These are phyloP conservation scores for Amphiprion ocellaris DNA, from an alignment of 2,113 vertebrate genomes.

Conservation along the genomic window DNA sequence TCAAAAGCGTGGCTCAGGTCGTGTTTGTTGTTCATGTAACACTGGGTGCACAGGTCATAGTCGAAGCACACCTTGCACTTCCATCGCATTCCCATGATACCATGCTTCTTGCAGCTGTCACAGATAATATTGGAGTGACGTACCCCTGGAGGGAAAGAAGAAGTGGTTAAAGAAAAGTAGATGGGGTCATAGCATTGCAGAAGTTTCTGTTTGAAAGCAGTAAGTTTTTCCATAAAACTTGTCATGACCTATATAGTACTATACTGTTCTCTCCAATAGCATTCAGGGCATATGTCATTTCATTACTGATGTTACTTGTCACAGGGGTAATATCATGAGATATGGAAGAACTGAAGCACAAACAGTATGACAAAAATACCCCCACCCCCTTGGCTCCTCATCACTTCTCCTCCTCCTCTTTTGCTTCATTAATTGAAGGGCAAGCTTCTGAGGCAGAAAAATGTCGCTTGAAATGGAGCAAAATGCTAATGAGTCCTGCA, in stretches of 20 bases:
- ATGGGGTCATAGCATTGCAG: neutral
- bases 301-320: slow-evolving; percentile 6
- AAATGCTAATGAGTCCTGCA: slow-evolving; percentile 67
- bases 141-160: slow-evolving; percentile 84
- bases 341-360: slow-evolving; percentile 48
- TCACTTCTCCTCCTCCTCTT: slow-evolving; percentile 42
- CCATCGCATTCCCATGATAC: slow-evolving; percentile 98
- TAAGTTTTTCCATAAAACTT: neutral
- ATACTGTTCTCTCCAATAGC: neutral
- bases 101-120: slow-evolving; percentile 98
- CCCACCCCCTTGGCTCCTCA: slow-evolving; percentile 33
- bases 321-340: slow-evolving; percentile 32
- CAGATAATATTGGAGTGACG: slow-evolving; percentile 99
- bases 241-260: neutral
- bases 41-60: slow-evolving; percentile 97
- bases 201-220: slow-evolving; percentile 11
- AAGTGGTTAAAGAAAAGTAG: slow-evolving; percentile 2
- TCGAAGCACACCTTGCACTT: slow-evolving; percentile 97
- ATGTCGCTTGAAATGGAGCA: slow-evolving; percentile 68
- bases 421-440: slow-evolving; percentile 69
- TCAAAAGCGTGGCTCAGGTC: slow-evolving; percentile 94
- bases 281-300: neutral
- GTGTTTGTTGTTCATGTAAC: slow-evolving; percentile 98
- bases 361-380: slow-evolving; percentile 48
- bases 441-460: slow-evolving; percentile 70